Evolutionary conservation across 2,797 vertebrate genomes (phyloP).

Genomic region (Gadopsis marmoratus): DNA sequence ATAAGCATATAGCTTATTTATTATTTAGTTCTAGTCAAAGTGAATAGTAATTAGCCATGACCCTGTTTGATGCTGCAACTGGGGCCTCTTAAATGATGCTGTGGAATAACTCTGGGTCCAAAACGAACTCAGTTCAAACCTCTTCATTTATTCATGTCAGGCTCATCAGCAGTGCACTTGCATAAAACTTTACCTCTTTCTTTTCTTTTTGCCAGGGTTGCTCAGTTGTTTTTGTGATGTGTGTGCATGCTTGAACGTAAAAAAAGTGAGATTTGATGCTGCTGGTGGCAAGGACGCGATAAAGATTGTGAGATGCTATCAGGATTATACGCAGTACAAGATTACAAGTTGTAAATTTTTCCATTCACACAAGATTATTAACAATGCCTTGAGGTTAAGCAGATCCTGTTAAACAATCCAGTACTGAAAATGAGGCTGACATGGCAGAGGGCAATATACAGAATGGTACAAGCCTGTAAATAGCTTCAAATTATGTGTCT

Average conservation of each 20-base stretch:
- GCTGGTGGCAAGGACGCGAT: background rate
- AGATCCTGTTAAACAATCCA: slow-evolving; percentile 56
- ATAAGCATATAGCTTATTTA: slow-evolving; percentile 74
- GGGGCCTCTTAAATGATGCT: slow-evolving; percentile 74
- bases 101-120: slow-evolving; percentile 65
- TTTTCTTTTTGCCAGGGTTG: slow-evolving; percentile 13
- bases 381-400: slow-evolving; percentile 54
- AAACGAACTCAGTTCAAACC: slow-evolving; percentile 69
- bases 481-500: slow-evolving; percentile 50
- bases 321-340: slow-evolving; percentile 48
- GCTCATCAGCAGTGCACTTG: slow-evolving; percentile 55
- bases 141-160: slow-evolving; percentile 76
- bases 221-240: slow-evolving; percentile 18
- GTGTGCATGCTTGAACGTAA: slow-evolving; percentile 23
- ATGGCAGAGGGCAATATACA: slow-evolving; percentile 39
- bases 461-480: slow-evolving; percentile 43
- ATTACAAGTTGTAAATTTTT: slow-evolving; percentile 49
- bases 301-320: slow-evolving; percentile 44
- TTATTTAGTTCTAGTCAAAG: slow-evolving; percentile 74
- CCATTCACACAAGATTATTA: slow-evolving; percentile 46
- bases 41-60: slow-evolving; percentile 78
- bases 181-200: slow-evolving; percentile 40
- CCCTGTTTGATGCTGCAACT: slow-evolving; percentile 76
- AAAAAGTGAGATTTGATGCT: slow-evolving; percentile 6
- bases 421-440: slow-evolving; percentile 43